phyloP scores from a whole-genome alignment of 1,140 invertebrate genomes.

The Brachionus koreanus region DNA sequence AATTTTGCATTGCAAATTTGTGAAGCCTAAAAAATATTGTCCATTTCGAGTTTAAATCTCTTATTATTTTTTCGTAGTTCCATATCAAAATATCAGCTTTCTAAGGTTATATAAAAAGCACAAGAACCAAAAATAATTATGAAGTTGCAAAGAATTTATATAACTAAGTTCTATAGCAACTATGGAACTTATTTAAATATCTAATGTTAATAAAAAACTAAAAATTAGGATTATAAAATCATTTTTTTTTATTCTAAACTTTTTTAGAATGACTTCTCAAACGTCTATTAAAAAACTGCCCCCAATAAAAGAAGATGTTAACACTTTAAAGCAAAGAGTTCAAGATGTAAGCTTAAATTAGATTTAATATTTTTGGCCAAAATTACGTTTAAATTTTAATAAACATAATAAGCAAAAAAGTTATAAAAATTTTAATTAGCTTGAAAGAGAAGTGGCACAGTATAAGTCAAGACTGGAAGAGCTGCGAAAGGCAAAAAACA shows the following conservation, averaged over 20 bases:
- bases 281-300: slow-evolving; percentile 22
- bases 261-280: slow-evolving; percentile 1
- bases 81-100: background rate
- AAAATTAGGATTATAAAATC: background rate
- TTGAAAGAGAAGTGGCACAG: slow-evolving; percentile 25
- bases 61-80: background rate
- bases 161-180: background rate
- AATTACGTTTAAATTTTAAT: background rate
- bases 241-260: background rate
- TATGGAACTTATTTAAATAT: slow-evolving; percentile 5
- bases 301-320: slow-evolving; percentile 30
- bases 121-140: background rate
- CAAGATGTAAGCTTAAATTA: slow-evolving; percentile 8
- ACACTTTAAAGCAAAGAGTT: slow-evolving; percentile 13
- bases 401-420: too few species aligned
- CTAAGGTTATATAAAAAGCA: background rate
- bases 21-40: background rate
- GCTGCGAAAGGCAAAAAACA: slow-evolving; percentile 36
- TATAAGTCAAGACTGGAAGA: slow-evolving; percentile 40
- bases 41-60: background rate
- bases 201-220: background rate
- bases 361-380: background rate
- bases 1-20: background rate
- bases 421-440: background rate
- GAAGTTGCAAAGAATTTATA: background rate